Conservation (phyloP, 2,888 invertebrate species). For the Drosophila testacea region DNA sequence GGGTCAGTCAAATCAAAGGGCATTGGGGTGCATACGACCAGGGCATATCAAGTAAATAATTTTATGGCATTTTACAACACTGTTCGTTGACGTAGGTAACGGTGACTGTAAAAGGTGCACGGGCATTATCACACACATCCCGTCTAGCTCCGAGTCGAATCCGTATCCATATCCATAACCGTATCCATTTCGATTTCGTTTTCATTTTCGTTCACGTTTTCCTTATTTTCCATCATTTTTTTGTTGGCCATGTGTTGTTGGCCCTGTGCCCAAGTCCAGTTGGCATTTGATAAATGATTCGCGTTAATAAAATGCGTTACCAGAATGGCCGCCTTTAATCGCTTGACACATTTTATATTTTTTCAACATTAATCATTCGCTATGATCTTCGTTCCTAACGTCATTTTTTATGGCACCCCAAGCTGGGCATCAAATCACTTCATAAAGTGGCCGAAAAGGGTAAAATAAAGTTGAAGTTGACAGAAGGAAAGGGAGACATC, state of each 20-base stretch:
- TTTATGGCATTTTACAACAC: constrained; percentile 49
- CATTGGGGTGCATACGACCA: constrained; percentile 16
- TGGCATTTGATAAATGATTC: constrained; percentile 72
- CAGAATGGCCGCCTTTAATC: constrained; percentile 70
- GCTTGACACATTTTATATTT: constrained; percentile 73
- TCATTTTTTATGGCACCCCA: constrained; percentile 39
- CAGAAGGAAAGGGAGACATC: not conserved
- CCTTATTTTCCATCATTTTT: not conserved
- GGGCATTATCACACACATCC: constrained; percentile 41
- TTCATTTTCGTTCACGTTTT: constrained; percentile 4
- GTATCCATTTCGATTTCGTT: constrained; percentile 30
- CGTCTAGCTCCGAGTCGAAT: constrained; percentile 42
- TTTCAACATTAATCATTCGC: constrained; percentile 71
- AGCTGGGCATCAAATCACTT: constrained; percentile 17
- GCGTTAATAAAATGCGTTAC: constrained; percentile 65
- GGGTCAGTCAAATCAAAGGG: constrained; percentile 64
- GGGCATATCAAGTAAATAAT: constrained; percentile 54
- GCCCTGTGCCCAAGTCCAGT: constrained; percentile 27
- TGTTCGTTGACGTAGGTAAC: constrained; percentile 43
- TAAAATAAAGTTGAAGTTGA: constrained; percentile 9
- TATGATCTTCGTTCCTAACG: constrained; percentile 47
- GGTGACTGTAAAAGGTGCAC: constrained; percentile 35
- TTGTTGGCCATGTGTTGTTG: constrained; percentile 22
- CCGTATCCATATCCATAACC: constrained; percentile 8
- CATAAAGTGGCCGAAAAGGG: constrained; percentile 16